Conservation (phyloP, 2,797 vertebrate species). For the Melanogrammus aeglefinus region DNA sequence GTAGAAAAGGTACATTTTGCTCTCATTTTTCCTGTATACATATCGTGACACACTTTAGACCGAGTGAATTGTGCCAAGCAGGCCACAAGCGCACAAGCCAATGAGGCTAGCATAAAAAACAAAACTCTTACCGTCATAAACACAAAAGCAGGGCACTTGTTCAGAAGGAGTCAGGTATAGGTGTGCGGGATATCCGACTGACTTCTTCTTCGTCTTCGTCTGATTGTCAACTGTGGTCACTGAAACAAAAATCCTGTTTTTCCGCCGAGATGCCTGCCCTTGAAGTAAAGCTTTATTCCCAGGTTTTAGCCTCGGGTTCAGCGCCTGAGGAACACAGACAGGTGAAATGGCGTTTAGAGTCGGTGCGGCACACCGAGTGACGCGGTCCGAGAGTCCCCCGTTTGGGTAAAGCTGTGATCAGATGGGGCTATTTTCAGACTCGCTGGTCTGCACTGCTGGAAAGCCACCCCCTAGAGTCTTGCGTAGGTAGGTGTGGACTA, state of each 20-base stretch:
- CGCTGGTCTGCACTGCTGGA: slow-evolving; percentile 74
- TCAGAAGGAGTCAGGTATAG: slow-evolving; percentile 57
- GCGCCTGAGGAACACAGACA: slow-evolving; percentile 60
- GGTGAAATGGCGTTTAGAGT: slow-evolving; percentile 60
- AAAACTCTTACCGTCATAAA: slow-evolving; percentile 74
- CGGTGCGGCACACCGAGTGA: slow-evolving; percentile 62
- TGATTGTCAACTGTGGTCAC: slow-evolving; percentile 19
- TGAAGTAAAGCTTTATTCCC: slow-evolving; percentile 67
- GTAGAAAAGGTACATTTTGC: not conserved
- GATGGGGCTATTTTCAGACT: slow-evolving; percentile 87
- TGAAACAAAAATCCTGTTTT: not conserved
- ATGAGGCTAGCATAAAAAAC: slow-evolving; percentile 29
- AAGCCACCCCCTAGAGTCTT: slow-evolving; percentile 61
- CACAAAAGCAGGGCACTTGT: slow-evolving; percentile 43
- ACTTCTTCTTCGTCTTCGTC: slow-evolving; percentile 58
- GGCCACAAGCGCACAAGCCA: slow-evolving; percentile 39
- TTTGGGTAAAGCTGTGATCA: slow-evolving; percentile 75
- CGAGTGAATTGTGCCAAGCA: slow-evolving; percentile 16
- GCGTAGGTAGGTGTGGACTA: slow-evolving; percentile 56
- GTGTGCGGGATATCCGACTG: slow-evolving; percentile 52
- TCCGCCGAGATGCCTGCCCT: slow-evolving; percentile 27
- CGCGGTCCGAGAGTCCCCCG: slow-evolving; percentile 62
- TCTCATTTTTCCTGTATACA: not conserved
- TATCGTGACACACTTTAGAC: slow-evolving; percentile 16
- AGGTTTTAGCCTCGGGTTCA: slow-evolving; percentile 44